Conservation (phyloP, 1,140 invertebrate species). For the Cotesia glomerata region DNA sequence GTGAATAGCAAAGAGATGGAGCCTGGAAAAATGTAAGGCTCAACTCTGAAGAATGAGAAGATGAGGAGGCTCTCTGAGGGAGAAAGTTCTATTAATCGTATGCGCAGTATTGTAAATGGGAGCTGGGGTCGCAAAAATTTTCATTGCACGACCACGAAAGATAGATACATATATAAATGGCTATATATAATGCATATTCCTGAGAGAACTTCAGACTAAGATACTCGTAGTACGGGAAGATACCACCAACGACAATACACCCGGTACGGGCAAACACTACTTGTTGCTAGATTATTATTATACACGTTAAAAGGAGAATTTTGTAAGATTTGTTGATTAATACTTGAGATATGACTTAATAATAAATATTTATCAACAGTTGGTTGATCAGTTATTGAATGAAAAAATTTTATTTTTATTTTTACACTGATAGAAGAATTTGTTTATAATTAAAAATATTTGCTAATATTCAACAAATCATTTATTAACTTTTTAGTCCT, state of each 20-base stretch:
- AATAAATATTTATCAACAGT: too few species aligned
- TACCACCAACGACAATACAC: conserved; percentile 18
- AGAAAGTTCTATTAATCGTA: conserved; percentile 42
- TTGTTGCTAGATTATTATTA: background rate
- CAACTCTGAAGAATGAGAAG: background rate
- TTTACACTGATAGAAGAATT: too few species aligned
- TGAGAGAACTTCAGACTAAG: background rate
- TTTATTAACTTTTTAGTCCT: too few species aligned
- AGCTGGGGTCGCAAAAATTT: conserved; percentile 18
- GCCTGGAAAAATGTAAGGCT: conserved; percentile 25
- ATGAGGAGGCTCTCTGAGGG: conserved; percentile 24
- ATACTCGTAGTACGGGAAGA: background rate
- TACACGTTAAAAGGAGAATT: too few species aligned
- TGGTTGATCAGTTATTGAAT: too few species aligned
- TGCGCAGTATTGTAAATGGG: conserved; percentile 35
- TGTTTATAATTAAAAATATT: too few species aligned
- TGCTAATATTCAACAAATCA: too few species aligned
- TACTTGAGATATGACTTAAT: too few species aligned
- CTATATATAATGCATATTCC: background rate
- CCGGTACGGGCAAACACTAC: background rate
- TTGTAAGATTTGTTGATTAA: too few species aligned
- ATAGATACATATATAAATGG: background rate
- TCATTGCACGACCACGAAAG: conserved; percentile 31
- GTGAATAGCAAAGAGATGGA: conserved; percentile 8
- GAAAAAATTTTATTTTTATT: too few species aligned